Conservation (phyloP, 2,888 invertebrate species). For the Candidula unifasciata region DNA sequence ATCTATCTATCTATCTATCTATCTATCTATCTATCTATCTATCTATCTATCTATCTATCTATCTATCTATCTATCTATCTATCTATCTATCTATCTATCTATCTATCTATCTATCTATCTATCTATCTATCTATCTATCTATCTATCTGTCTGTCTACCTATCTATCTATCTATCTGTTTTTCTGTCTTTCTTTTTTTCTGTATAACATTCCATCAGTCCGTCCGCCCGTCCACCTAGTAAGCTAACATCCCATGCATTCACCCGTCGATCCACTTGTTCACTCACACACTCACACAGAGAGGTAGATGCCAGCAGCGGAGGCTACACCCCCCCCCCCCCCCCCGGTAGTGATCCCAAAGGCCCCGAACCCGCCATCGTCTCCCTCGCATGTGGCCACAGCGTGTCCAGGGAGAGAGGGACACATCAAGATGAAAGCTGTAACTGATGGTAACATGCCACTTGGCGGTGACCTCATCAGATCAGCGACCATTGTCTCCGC, state of each 20-base stretch:
- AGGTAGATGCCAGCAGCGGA: no score
- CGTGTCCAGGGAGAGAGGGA: background rate
- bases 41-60: background rate
- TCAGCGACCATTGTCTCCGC: conserved; percentile 15
- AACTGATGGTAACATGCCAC: conserved; percentile 16
- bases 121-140: background rate
- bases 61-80: background rate
- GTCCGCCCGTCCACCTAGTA: background rate
- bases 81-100: background rate
- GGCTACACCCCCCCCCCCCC: no score
- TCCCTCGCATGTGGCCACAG: background rate
- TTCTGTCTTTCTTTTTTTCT: background rate
- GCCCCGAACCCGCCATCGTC: background rate
- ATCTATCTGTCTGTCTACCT: background rate
- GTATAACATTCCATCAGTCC: background rate
- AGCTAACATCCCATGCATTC: no score
- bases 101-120: background rate
- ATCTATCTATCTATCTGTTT: background rate
- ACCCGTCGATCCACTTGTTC: no score
- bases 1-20: no score
- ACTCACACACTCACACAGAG: no score
- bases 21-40: no score
- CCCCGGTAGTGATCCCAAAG: no score
- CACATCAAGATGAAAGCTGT: background rate
- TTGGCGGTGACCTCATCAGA: conserved; percentile 31